Base-by-base conservation (phyloP, 1,140 invertebrate genomes). In the Brachionus calyciflorus region DNA sequence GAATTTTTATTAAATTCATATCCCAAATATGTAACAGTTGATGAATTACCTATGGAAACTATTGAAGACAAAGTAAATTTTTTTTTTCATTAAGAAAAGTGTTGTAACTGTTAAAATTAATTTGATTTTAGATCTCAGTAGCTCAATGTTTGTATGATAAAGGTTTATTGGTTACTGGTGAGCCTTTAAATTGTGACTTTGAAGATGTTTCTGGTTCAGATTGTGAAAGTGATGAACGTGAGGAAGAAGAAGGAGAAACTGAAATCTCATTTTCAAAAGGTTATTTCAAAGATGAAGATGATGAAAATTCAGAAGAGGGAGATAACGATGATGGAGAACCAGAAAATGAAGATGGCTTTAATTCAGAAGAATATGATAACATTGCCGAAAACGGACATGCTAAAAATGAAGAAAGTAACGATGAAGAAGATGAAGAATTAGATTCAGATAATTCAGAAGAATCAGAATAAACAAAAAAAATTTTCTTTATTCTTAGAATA, bases 11-110 rank as follows among this genome's bases (percentile, higher is more conserved):
- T 94, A 53, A 84, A 84, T 37, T 80, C 83, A 1, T 95, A 93
- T 87, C 93, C 93, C 1, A 82, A 90, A 0, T 95, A 89, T 86
- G 83, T 91, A 1, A 83, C 85, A 46, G 88, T 94, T 0, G 88
- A 89, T 76, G 87, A 89, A 78, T 85, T 95, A 49, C 91, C 91
- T 10, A 79, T 91, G 5, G 82, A 88, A 1, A 86, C 86, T 79
- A 84, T 89, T 12, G 84, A 88, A 21, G 87, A 89, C 33, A 91
- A 90, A 83, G 88, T 89, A n/a, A n/a, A n/a, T n/a, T n/a, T n/a
- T n/a, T n/a, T n/a, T n/a, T 82, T 82, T 60, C 3, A 19, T 3
- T 33, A 40, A 44, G n/a, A 26, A 44, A 44, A 10, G 4, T n/a
- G 0, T 41, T 69, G 44, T 28, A 19, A 79, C 14, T 68, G 1